A percentile compares a stretch with the other conserved stretches of the same genome.
Evolutionary conservation across 2,113 vertebrate genomes (phyloP).

Genomic region (Clupea harengus): DNA sequence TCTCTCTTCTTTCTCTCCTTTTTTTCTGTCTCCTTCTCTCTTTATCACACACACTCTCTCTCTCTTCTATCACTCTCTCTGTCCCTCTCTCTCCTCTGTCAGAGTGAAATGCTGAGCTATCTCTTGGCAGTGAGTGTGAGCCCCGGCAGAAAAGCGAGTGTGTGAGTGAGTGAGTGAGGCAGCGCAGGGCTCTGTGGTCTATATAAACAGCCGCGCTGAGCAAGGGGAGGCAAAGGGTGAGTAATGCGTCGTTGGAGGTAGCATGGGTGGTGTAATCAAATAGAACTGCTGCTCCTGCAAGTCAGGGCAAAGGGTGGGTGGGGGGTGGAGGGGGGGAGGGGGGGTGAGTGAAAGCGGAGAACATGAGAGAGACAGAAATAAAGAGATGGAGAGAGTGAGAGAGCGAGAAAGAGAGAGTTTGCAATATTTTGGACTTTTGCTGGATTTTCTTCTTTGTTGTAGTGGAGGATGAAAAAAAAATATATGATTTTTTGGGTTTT

Average conservation of each 20-base stretch:
- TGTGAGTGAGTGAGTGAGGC: slow-evolving; percentile 37
- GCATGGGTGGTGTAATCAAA: slow-evolving; percentile 68
- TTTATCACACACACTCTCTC: slow-evolving; percentile 11
- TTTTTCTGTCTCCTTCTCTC: background rate
- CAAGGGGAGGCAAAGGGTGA: slow-evolving; percentile 67
- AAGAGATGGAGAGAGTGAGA: background rate
- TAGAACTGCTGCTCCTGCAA: slow-evolving; percentile 70
- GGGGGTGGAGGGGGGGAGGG: background rate
- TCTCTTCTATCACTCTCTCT: slow-evolving; percentile 10
- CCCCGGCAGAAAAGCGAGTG: slow-evolving; percentile 31
- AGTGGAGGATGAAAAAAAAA: no score
- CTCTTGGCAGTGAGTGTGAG: slow-evolving; percentile 55
- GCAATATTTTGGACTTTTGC: background rate
- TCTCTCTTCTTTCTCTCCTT: background rate
- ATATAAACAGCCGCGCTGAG: slow-evolving; percentile 48
- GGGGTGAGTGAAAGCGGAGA: background rate
- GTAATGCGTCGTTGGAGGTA: slow-evolving; percentile 75
- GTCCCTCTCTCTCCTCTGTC: background rate
- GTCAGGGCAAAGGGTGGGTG: slow-evolving; percentile 27
- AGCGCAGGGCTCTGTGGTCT: slow-evolving; percentile 41
- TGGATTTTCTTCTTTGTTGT: no score
- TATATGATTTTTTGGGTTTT: no score
- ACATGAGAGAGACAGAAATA: slow-evolving; percentile 12
- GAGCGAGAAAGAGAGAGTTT: background rate
- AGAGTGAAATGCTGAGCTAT: slow-evolving; percentile 67